A percentile compares a stretch with the other conserved stretches of the same genome.
Conservation (phyloP, 1,140 invertebrate species). For the Hetaerina americana region DNA sequence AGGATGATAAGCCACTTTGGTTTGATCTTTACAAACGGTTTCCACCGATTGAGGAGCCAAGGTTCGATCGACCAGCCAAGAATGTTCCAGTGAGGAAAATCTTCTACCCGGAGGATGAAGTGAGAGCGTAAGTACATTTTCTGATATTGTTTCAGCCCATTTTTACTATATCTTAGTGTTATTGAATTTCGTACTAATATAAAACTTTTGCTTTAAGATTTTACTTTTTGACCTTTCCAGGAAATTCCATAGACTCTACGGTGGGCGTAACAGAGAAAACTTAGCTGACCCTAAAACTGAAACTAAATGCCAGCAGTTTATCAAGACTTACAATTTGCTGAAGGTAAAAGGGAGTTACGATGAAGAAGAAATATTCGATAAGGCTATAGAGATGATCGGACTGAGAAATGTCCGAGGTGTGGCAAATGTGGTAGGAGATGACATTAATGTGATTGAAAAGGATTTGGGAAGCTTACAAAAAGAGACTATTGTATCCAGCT, state of each 20-base stretch:
- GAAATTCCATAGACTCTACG: background rate
- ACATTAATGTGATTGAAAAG: background rate
- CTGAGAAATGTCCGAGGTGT: background rate
- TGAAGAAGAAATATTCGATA: background rate
- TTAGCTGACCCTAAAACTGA: background rate
- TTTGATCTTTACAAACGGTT: conserved; percentile 75
- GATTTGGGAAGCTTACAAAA: too few species aligned
- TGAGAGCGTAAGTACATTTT: conserved; percentile 60
- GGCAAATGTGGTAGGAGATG: background rate
- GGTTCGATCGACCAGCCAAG: conserved; percentile 45
- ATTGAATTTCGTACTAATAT: background rate
- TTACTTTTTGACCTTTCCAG: background rate
- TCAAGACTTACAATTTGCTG: background rate
- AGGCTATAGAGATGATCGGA: background rate
- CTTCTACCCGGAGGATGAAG: conserved; percentile 72
- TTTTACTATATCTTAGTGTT: background rate
- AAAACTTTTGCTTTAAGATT: background rate
- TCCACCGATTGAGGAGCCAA: conserved; percentile 68
- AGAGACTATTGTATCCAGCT: background rate
- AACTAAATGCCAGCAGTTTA: background rate
- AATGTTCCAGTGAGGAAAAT: conserved; percentile 48
- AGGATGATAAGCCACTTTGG: conserved; percentile 76
- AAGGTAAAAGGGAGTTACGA: background rate
- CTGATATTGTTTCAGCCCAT: background rate
- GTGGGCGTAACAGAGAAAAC: background rate